Base-by-base conservation (phyloP, 2,113 vertebrate genomes). In the Carlito syrichta region DNA sequence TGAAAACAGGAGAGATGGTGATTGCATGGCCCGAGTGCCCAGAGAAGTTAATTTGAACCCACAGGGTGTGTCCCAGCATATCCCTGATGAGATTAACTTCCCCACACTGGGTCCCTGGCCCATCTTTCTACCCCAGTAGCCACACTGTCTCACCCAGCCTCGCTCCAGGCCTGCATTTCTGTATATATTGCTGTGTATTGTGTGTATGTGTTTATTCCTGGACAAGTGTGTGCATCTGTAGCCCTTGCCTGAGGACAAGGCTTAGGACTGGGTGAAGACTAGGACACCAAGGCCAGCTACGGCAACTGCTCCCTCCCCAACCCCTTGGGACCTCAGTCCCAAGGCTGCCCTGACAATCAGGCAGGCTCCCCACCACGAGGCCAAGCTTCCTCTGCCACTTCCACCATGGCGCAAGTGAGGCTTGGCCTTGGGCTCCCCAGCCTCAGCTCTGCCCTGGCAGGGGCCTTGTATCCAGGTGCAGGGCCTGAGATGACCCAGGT, bases 271-370 rank as follows among this genome's bases (percentile, higher is more conserved):
- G 73, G 89, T 97, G 78, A 95, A 89, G 91, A 94, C 68, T 68
- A 76, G 78, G 93, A 78, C 25, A 54, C 74, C 69, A 97, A 89
- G 96, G 96, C 91, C 50, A 17, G 77, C 50, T 43, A 73, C 92
- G 58, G 82, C 89, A 86, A 86, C 79, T 91, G 48, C 11, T 87
- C 68, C 77, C 71, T 90, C 85, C 94, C 95, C 56, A 96, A 92
- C 16, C 43, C 76, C 77, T 69, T 63, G 94, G 95, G 91, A 92
- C 88, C 69, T 82, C 14, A 20, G 88, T 97, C 95, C 79, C 71
- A 91, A 95, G 87, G 85, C 95, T 71, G 95, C 89, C 96, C 84
- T 48, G 97, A 97, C 97, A 97, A 98, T 97, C 97, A 97, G 92
- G 92, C 95, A 95, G 95, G 95, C 78, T 76, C 92, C 91, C 91